phyloP scores from a whole-genome alignment of 2,888 invertebrate genomes.

The Leucophenga montana region DNA sequence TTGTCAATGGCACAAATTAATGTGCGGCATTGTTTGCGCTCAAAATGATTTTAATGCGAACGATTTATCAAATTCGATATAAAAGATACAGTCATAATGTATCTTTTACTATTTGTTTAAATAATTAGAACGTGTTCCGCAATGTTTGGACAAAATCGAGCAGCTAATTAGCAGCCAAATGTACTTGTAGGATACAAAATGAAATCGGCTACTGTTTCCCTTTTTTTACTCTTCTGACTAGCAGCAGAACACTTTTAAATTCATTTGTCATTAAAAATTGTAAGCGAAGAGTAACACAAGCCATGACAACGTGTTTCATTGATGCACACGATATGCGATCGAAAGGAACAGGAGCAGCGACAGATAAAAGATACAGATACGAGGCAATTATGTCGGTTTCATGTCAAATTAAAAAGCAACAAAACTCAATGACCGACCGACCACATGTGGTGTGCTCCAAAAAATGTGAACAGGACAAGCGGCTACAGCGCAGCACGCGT shows the following conservation, averaged over 20 bases:
- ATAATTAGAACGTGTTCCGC: neutral
- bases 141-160: neutral
- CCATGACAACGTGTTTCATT: neutral
- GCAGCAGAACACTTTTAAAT: neutral
- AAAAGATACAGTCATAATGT: too few relatives aligned
- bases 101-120: neutral
- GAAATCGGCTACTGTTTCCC: neutral
- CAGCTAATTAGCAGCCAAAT: neutral
- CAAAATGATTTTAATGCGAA: neutral
- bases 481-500: neutral
- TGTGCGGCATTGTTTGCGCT: neutral
- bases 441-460: conserved; percentile 17
- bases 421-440: conserved; percentile 5
- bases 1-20: neutral
- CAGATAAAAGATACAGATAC: conserved; percentile 17
- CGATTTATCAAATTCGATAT: neutral
- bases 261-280: too few relatives aligned
- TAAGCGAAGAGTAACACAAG: neutral
- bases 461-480: neutral
- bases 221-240: neutral
- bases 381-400: conserved; percentile 52
- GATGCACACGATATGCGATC: conserved; percentile 11
- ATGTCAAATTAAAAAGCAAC: conserved; percentile 53
- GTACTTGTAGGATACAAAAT: neutral
- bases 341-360: too few relatives aligned